A percentile compares a stretch with the other conserved stretches of the same genome.
Conservation (phyloP, 1,140 invertebrate species). For the Pseudachorutes palmiensis region DNA sequence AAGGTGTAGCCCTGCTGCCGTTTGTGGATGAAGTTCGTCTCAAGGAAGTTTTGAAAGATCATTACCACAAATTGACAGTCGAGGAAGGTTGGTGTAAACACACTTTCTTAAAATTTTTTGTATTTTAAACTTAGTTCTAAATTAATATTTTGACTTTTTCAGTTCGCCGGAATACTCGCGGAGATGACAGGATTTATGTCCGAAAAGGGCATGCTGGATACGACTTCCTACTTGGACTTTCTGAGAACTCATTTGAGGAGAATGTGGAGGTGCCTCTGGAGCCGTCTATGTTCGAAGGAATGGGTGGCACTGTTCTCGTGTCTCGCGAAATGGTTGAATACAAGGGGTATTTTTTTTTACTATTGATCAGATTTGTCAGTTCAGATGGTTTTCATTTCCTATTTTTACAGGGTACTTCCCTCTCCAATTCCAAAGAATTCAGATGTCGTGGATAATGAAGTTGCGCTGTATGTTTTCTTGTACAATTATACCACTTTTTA, state of each 20-base stretch:
- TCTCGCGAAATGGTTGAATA: slow-evolving; percentile 57
- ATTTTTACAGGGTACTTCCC: slow-evolving; percentile 48
- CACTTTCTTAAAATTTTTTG: not conserved
- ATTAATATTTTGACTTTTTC: slow-evolving; percentile 29
- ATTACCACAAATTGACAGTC: slow-evolving; percentile 66
- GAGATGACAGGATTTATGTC: slow-evolving; percentile 73
- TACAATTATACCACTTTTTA: not conserved
- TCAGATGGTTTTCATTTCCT: slow-evolving; percentile 8
- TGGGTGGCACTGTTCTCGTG: slow-evolving; percentile 62
- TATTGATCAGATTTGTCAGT: not conserved
- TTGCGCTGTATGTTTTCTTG: slow-evolving; percentile 44
- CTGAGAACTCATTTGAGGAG: slow-evolving; percentile 50
- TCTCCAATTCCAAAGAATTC: slow-evolving; percentile 62
- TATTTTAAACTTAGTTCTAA: not conserved
- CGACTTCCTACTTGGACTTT: slow-evolving; percentile 60
- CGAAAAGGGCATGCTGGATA: slow-evolving; percentile 58
- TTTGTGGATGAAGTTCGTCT: slow-evolving; percentile 94
- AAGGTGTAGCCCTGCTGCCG: slow-evolving; percentile 93
- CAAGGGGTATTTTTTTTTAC: slow-evolving; percentile 52
- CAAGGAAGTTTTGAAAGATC: slow-evolving; percentile 72
- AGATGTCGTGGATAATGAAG: slow-evolving; percentile 48
- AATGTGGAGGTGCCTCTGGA: slow-evolving; percentile 45
- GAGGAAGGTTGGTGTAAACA: too few species aligned
- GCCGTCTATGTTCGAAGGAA: slow-evolving; percentile 56
- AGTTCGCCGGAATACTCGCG: slow-evolving; percentile 54